phyloP scores from a whole-genome alignment of 2,888 invertebrate species.

The Celastrina argiolus region DNA sequence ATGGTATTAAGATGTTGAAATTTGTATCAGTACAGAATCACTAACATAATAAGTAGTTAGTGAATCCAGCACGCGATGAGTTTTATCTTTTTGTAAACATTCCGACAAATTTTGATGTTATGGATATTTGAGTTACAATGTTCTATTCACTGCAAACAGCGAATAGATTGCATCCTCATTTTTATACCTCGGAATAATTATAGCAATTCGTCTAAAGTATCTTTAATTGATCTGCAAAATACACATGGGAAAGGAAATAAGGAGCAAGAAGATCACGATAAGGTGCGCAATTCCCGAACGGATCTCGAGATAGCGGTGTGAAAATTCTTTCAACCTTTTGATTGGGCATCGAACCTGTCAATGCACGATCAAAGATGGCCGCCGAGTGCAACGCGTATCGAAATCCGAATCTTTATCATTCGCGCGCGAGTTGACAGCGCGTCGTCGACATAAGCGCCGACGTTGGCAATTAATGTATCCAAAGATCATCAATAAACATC shows the following conservation, averaged over 20 bases:
- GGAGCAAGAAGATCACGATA: not conserved
- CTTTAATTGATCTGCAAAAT: too few relatives aligned
- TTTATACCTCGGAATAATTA: too few relatives aligned
- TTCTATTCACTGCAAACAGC: too few relatives aligned
- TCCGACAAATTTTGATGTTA: too few relatives aligned
- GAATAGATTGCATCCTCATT: too few relatives aligned
- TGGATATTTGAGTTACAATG: too few relatives aligned
- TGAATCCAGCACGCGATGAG: too few relatives aligned
- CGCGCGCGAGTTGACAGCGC: conserved; percentile 56
- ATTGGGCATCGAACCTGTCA: conserved; percentile 67
- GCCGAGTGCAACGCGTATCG: conserved; percentile 58
- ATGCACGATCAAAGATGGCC: conserved; percentile 60
- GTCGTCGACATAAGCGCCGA: conserved; percentile 65
- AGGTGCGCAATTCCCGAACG: not conserved
- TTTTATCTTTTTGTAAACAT: too few relatives aligned
- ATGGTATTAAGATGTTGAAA: too few relatives aligned
- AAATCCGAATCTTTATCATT: conserved; percentile 68
- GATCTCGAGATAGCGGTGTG: conserved; percentile 6
- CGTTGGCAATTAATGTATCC: conserved; percentile 73
- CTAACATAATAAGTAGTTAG: too few relatives aligned
- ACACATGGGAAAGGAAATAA: conserved; percentile 16
- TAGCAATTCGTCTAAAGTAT: too few relatives aligned
- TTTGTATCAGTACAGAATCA: too few relatives aligned
- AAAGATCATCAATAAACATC: conserved; percentile 76
- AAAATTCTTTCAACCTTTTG: conserved; percentile 51